Base-by-base conservation (phyloP, 2,888 invertebrate genomes). In the Dusona sp. region DNA sequence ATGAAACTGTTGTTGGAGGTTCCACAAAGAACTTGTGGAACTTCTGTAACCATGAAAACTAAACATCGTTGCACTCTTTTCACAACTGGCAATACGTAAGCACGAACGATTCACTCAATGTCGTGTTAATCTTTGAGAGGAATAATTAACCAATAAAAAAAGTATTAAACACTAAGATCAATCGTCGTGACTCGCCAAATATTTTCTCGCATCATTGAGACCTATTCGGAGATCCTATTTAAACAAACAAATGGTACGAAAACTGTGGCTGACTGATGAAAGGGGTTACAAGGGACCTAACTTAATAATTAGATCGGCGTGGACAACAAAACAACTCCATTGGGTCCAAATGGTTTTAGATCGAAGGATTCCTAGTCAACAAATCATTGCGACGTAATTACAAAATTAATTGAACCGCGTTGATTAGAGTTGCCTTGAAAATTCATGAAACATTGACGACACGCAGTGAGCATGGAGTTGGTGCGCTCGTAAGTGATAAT, bases 151-250 rank as follows among this genome's bases (percentile, higher is more conserved):
- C 16, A 29, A 29, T 29, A 0, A 29, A 61, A 29, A 16, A 29
- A 54, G 22, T 25, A 61, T 61, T 6, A 16, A 61, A 16, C 4
- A 29, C 57, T n/a, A 9, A n/a, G 54, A 22, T 2, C 22, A 54
- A 73, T 22, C 22, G 9, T 73, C 22, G n/a, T 36, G 73, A 73
- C 36, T 73, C 73, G 54, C 19, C 36, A 19, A 72, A 72, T n/a
- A 73, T 72, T 48, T 36, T 16, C 7, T 13, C 36, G 22, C 54
- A 54, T 36, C 33, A 54, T 25, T 57, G 25, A 57, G 3, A 3
- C 25, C 13, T 13, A 6, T 8, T 57, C 25, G 25, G 11, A 25
- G 57, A 25, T 22, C 13, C 13, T 25, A 13, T 57, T 57, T 4
- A 25, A 57, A 13, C 2, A 13, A 4, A 4, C 25, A 25, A 61